Conservation (phyloP, 1,140 invertebrate genomes). For the Pseudomyrmex gracilis region DNA sequence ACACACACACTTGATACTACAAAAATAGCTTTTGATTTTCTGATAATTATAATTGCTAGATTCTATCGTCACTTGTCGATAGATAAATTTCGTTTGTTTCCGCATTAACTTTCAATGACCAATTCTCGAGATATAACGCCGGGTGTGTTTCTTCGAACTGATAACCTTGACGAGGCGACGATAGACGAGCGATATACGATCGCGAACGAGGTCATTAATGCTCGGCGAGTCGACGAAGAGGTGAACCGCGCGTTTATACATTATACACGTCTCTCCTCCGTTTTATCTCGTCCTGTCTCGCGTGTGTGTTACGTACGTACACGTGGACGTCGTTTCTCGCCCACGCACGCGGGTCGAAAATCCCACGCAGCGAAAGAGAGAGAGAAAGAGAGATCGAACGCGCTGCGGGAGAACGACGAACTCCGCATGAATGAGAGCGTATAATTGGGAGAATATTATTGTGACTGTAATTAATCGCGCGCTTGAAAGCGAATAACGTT, state of each 20-base stretch:
- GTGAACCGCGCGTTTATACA: constrained; percentile 16
- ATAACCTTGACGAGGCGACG: background rate
- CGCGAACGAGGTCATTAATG: constrained; percentile 25
- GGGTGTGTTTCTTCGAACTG: background rate
- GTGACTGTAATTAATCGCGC: background rate
- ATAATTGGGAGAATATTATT: constrained; percentile 43
- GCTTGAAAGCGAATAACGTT: background rate
- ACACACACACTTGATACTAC: background rate
- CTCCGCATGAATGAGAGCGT: constrained; percentile 42
- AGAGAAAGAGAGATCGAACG: constrained; percentile 29
- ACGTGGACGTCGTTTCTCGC: constrained; percentile 42
- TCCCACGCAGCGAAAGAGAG: constrained; percentile 63
- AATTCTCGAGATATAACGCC: background rate
- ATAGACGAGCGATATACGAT: background rate
- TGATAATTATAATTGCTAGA: constrained; percentile 23
- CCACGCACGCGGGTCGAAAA: constrained; percentile 58
- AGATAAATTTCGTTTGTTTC: constrained; percentile 23
- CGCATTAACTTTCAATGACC: constrained; percentile 24
- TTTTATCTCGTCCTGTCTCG: constrained; percentile 20
- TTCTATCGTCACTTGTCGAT: background rate
- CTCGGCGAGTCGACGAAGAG: constrained; percentile 15
- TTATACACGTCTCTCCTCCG: background rate
- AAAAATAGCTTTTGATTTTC: background rate
- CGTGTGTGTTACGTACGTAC: background rate
- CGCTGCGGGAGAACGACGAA: constrained; percentile 26